Conservation (phyloP, 2,888 invertebrate species). For the Ernsta delagoae region DNA sequence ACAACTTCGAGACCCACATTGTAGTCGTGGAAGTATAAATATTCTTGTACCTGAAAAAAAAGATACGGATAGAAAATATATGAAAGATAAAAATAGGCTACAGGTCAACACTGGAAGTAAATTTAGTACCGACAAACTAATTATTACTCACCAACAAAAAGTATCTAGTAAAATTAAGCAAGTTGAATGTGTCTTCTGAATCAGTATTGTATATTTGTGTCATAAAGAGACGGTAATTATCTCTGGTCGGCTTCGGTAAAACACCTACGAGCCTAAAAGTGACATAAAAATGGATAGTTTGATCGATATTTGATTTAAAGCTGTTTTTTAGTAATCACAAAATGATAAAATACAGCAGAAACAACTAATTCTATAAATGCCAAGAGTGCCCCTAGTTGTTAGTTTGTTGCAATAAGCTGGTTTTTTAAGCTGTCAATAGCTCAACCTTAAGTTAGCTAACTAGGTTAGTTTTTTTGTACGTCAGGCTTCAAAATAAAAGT, state of each 20-base stretch:
- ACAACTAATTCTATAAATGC: too few relatives aligned
- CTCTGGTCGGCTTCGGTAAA: background rate
- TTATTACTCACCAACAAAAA: background rate
- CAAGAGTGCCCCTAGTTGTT: too few relatives aligned
- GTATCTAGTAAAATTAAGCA: background rate
- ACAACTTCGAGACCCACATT: constrained; percentile 2
- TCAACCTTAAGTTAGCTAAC: too few relatives aligned
- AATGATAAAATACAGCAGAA: too few relatives aligned
- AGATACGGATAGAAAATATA: too few relatives aligned
- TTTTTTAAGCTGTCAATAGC: too few relatives aligned
- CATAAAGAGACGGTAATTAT: background rate
- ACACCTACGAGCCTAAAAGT: background rate
- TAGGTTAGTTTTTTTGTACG: too few relatives aligned
- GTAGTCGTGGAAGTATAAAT: constrained; percentile 11
- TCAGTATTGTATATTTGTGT: background rate
- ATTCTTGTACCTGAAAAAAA: constrained; percentile 11
- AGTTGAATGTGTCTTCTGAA: background rate
- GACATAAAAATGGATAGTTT: background rate
- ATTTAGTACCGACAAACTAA: background rate
- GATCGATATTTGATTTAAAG: too few relatives aligned
- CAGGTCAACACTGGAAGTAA: background rate
- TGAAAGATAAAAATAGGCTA: too few relatives aligned
- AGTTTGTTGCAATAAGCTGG: too few relatives aligned
- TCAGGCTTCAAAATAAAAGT: too few relatives aligned
- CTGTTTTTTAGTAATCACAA: too few relatives aligned